A percentile compares a stretch with the other conserved stretches of the same genome.
phyloP scores from a whole-genome alignment of 2,888 invertebrate species.

The Ophonus ardosiacus region DNA sequence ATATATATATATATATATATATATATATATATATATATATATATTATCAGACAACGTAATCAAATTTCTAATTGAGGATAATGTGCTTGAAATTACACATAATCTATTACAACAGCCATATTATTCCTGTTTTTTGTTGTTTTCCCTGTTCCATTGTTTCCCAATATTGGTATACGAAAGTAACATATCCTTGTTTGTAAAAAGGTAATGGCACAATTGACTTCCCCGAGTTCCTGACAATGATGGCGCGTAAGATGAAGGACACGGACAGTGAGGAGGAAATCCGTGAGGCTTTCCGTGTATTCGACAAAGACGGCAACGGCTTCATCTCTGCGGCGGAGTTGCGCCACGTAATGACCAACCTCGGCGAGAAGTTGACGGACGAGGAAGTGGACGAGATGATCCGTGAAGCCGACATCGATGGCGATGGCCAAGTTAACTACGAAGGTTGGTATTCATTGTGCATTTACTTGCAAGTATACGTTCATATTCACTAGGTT shows the following conservation, averaged over 20 bases:
- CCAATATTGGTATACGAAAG: not conserved
- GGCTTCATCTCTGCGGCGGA: conserved; percentile 99
- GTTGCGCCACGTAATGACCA: conserved; percentile 99
- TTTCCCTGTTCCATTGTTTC: conserved; percentile 4
- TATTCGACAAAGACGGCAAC: conserved; percentile 99
- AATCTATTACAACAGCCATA: not conserved
- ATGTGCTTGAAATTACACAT: conserved; percentile 23
- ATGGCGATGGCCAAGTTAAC: conserved; percentile 99
- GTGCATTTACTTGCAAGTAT: not conserved
- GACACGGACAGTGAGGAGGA: conserved; percentile 99
- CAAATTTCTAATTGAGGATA: conserved; percentile 10
- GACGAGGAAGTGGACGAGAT: conserved; percentile 99
- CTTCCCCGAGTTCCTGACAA: conserved; percentile 99
- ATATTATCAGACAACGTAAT: not conserved
- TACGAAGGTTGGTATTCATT: conserved; percentile 85
- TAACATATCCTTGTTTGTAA: not conserved
- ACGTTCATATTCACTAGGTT: not conserved
- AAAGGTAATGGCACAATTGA: conserved; percentile 99
- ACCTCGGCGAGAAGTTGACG: conserved; percentile 99
- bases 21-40: too few species aligned
- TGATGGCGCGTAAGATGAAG: conserved; percentile 99
- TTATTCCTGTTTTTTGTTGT: not conserved
- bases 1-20: too few species aligned
- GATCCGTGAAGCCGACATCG: conserved; percentile 99
- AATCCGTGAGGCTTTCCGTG: conserved; percentile 99